Evolutionary conservation across 1,140 invertebrate genomes (phyloP).

Genomic region (Ceratosolen solmsi): DNA sequence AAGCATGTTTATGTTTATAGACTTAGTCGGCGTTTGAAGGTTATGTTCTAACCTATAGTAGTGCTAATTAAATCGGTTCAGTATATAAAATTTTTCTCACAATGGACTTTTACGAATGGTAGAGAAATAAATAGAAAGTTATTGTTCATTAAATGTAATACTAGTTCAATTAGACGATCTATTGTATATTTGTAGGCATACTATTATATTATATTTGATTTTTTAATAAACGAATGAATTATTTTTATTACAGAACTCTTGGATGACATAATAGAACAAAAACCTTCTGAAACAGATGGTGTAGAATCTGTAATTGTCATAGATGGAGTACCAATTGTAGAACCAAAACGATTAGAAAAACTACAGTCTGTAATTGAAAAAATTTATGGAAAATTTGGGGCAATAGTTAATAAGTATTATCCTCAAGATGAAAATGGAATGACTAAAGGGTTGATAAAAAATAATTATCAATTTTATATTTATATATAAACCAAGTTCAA

Average conservation of each 20-base stretch:
- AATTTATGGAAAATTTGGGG: slow-evolving; percentile 93
- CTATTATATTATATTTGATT: too few species aligned
- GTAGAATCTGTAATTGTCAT: slow-evolving; percentile 97
- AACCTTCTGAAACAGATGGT: slow-evolving; percentile 95
- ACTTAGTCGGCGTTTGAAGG: background rate
- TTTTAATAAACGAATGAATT: too few species aligned
- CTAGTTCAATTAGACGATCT: too few species aligned
- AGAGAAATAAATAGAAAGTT: too few species aligned
- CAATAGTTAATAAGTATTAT: slow-evolving; percentile 92
- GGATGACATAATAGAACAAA: slow-evolving; percentile 87
- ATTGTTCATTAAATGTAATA: too few species aligned
- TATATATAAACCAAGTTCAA: background rate
- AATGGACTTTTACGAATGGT: too few species aligned
- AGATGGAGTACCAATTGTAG: slow-evolving; percentile 96
- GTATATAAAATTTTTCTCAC: too few species aligned
- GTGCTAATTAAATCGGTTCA: background rate
- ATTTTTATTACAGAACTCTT: slow-evolving; percentile 83
- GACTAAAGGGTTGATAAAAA: slow-evolving; percentile 85
- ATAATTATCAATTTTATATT: slow-evolving; percentile 1
- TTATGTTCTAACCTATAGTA: slow-evolving; percentile 22
- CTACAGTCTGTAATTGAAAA: slow-evolving; percentile 94
- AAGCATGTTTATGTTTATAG: background rate
- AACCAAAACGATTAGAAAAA: slow-evolving; percentile 92
- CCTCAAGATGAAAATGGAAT: slow-evolving; percentile 85
- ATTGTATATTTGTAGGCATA: too few species aligned